A percentile compares a stretch with the other conserved stretches of the same genome.
Conservation (phyloP, 1,140 invertebrate species). For the Drosophila quadrilineata region DNA sequence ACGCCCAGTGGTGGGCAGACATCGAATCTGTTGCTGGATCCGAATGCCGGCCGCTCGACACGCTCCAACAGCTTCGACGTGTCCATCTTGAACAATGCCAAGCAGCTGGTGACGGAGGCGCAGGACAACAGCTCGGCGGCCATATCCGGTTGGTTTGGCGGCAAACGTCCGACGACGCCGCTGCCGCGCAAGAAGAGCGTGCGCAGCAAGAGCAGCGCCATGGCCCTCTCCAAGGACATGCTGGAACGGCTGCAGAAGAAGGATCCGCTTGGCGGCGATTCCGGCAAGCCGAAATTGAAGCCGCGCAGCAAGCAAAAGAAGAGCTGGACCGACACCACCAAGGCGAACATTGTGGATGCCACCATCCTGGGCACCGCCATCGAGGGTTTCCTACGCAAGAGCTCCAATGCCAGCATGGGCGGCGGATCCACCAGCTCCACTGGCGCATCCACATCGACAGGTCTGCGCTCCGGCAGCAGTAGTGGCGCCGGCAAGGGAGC, state of each 20-base stretch:
- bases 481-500: slow-evolving; percentile 65
- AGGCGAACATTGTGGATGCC: slow-evolving; percentile 85
- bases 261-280: slow-evolving; percentile 64
- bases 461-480: slow-evolving; percentile 26
- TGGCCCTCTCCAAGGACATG: slow-evolving; percentile 83
- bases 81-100: slow-evolving; percentile 85
- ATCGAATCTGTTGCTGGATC: slow-evolving; percentile 54
- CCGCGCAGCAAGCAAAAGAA: slow-evolving; percentile 74
- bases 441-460: slow-evolving; percentile 69
- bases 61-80: slow-evolving; percentile 92
- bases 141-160: slow-evolving; percentile 88
- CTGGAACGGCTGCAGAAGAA: slow-evolving; percentile 81
- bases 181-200: slow-evolving; percentile 85
- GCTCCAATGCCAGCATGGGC: slow-evolving; percentile 80
- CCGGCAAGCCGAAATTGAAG: slow-evolving; percentile 70
- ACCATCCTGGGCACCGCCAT: slow-evolving; percentile 90
- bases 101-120: slow-evolving; percentile 69
- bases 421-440: slow-evolving; percentile 77
- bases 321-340: slow-evolving; percentile 67
- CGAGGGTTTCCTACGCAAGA: slow-evolving; percentile 88
- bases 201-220: slow-evolving; percentile 81
- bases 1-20: slow-evolving; percentile 53
- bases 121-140: slow-evolving; percentile 82
- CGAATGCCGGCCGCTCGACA: slow-evolving; percentile 82
- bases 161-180: slow-evolving; percentile 88